Conservation (phyloP, 2,888 invertebrate species). For the Andricus quercusramuli region DNA sequence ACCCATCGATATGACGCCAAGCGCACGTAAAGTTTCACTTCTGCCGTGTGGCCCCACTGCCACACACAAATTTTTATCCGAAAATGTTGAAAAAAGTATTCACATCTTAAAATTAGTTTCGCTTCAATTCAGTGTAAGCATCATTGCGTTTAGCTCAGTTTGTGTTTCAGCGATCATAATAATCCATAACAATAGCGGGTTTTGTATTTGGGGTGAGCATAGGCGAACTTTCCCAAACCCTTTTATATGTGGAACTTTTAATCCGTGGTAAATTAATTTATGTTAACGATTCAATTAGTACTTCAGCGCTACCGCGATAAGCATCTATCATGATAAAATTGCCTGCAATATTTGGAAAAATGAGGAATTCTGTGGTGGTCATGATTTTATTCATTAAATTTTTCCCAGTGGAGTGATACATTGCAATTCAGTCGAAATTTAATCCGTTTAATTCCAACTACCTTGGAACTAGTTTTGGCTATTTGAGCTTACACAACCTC, state of each 20-base stretch:
- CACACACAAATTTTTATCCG: no score
- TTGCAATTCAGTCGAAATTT: not conserved
- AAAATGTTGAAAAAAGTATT: no score
- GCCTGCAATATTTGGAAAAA: not conserved
- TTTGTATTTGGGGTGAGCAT: not conserved
- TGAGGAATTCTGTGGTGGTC: not conserved
- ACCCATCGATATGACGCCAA: no score
- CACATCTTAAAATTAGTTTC: no score
- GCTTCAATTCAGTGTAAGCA: no score
- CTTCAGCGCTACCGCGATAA: constrained; percentile 16
- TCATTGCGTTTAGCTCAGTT: no score
- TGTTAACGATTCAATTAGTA: constrained; percentile 30
- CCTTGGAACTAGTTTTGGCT: not conserved
- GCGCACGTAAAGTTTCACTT: no score
- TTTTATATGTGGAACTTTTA: constrained; percentile 17
- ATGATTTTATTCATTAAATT: constrained; percentile 17
- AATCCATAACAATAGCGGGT: not conserved
- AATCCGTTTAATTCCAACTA: not conserved
- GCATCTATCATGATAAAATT: constrained; percentile 13
- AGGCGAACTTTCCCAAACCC: not conserved
- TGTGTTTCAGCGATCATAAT: not conserved
- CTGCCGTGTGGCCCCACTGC: no score
- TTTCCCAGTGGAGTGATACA: constrained; percentile 6
- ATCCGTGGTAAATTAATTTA: constrained; percentile 18
- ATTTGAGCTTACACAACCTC: not conserved